Conservation (phyloP, 1,140 invertebrate genomes). For the Rhizoglyphus robini region DNA sequence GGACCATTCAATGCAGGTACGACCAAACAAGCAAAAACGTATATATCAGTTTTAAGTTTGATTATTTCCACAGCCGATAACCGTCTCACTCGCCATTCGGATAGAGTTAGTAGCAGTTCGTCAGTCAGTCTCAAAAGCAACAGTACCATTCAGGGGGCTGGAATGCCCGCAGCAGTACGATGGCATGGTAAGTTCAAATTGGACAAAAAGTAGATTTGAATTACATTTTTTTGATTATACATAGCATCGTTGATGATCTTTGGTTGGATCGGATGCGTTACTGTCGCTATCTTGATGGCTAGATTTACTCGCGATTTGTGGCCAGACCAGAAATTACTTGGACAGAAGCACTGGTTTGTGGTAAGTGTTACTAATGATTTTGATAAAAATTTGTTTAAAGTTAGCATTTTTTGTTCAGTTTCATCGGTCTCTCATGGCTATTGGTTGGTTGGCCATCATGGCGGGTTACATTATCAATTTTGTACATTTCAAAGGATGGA, state of each 20-base stretch:
- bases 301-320: not conserved
- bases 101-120: not conserved
- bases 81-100: not conserved
- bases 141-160: too few species aligned
- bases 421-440: conserved; percentile 3
- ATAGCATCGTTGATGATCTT: conserved; percentile 1
- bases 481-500: not conserved
- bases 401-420: not conserved
- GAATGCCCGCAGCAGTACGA: not conserved
- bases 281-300: not conserved
- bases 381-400: not conserved
- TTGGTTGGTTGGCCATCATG: conserved; percentile 1
- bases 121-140: not conserved
- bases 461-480: not conserved
- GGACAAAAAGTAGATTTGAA: too few species aligned
- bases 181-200: too few species aligned
- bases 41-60: not conserved
- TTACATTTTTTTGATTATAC: too few species aligned
- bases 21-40: not conserved
- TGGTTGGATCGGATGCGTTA: conserved; percentile 9
- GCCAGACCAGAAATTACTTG: conserved; percentile 2
- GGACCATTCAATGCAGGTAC: not conserved
- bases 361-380: too few species aligned
- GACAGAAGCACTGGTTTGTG: not conserved
- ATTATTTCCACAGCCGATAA: not conserved